Base-by-base conservation (phyloP, 1,140 invertebrate species). In the Leptoteleia sp. region DNA sequence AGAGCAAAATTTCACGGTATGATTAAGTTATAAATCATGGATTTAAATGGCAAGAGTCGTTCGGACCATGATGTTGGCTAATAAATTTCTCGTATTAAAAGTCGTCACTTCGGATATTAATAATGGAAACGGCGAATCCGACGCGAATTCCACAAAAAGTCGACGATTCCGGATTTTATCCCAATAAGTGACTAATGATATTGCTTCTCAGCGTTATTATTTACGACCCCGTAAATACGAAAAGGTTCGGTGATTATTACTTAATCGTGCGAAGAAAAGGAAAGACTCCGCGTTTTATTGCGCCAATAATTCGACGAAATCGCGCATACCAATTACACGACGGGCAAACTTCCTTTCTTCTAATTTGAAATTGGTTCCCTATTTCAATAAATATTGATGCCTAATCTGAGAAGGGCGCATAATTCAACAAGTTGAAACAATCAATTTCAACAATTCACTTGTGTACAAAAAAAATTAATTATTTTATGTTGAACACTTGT, bases 61-160 rank as follows among this genome's bases (percentile, higher is more conserved):
- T n/a, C n/a, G n/a, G n/a, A n/a, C n/a, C n/a, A n/a, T n/a, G n/a
- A n/a, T n/a, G n/a, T n/a, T n/a, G n/a, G 19, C 16, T 15, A 42
- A 75, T 59, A 67, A 67, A 67, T 67, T 38, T 76, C 35, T 31
- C 37, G 43, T 31, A 75, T 67, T 67, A 54, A 67, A 54, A 61
- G 12, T 76, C 71, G 35, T 75, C 71, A 67, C 27, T 59, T 59
- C n/a, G 27, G 15, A 42, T 54, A 48, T 65, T 42, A 65, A 72
- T 72, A 55, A 62, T 59, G 19, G 48, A 62, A 61, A 59, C 4
- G 17, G 11, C 43, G 31, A 31, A 61, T 15, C 4, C 29, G 40
- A 22, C 16, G 8, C 11, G 8, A 48, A 59, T 57, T 57, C 29
- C 25, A 40, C 17, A 52, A 59, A 71, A 42, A 12, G n/a, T n/a